phyloP scores from a whole-genome alignment of 2,113 vertebrate genomes.

The Papio anubis region DNA sequence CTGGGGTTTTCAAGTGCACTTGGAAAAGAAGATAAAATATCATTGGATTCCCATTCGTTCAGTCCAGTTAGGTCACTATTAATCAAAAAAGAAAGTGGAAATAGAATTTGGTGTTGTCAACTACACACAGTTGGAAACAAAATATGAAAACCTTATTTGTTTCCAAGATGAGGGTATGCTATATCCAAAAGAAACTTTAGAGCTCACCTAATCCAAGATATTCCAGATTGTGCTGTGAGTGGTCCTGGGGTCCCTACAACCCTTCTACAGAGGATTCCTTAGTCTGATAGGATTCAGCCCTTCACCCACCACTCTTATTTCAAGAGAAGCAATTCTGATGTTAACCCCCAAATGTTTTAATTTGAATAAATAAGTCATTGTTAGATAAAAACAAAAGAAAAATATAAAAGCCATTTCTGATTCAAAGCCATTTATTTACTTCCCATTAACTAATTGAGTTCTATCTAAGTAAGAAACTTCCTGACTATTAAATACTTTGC shows the following conservation, averaged over 20 bases:
- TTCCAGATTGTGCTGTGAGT: background rate
- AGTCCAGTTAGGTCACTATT: constrained; percentile 40
- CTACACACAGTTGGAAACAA: constrained; percentile 23
- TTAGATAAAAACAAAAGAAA: background rate
- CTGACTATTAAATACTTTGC: background rate
- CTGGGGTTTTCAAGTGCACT: constrained; percentile 40
- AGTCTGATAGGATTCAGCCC: background rate
- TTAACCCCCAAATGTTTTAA: background rate
- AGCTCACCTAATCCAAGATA: background rate
- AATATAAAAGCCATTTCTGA: background rate
- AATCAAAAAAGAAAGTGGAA: constrained; percentile 56
- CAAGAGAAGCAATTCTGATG: background rate
- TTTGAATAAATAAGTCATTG: background rate
- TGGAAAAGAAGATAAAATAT: constrained; percentile 48
- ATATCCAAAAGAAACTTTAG: background rate
- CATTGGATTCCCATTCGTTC: background rate
- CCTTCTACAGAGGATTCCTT: background rate
- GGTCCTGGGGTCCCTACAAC: too few relatives aligned
- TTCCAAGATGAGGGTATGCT: background rate
- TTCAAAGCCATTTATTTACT: background rate
- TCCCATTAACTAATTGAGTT: background rate
- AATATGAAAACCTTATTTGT: background rate
- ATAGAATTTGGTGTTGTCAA: constrained; percentile 45
- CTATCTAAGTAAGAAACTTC: background rate
- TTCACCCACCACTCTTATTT: background rate